phyloP scores from a whole-genome alignment of 2,797 vertebrate species.

The Cynopterus sphinx region DNA sequence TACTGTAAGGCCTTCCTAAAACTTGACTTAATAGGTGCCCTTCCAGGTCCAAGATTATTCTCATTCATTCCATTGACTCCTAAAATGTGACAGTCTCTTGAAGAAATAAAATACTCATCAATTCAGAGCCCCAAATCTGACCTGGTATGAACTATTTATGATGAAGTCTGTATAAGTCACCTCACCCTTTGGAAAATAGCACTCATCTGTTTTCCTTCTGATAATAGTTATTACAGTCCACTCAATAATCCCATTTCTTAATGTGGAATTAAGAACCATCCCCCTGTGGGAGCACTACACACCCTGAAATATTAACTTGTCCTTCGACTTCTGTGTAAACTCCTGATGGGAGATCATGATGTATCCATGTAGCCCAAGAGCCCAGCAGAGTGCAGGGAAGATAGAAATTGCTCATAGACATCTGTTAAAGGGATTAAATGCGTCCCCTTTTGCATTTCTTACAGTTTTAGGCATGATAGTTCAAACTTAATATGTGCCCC shows the following conservation, averaged over 20 bases:
- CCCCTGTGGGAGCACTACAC: neutral
- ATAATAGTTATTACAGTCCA: neutral
- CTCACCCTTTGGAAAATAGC: neutral
- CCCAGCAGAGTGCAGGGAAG: neutral
- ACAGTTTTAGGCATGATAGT: neutral
- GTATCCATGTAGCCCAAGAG: neutral
- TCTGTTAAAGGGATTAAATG: slow-evolving; percentile 18
- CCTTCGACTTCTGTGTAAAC: slow-evolving; percentile 5
- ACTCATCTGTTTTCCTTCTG: neutral
- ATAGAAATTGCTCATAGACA: neutral
- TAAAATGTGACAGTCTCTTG: neutral
- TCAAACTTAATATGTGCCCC: neutral
- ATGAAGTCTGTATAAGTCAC: neutral
- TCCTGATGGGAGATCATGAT: neutral
- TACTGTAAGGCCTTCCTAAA: neutral
- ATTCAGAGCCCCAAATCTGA: neutral
- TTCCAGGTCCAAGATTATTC: neutral
- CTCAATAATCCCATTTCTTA: neutral
- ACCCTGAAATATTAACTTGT: neutral
- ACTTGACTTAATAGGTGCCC: neutral
- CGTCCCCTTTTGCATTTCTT: neutral
- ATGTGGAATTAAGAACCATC: neutral
- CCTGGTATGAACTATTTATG: neutral
- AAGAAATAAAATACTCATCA: neutral
- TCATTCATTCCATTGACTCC: neutral